These are phyloP conservation scores for Dryoscopus gambensis DNA, from an alignment of 2,113 vertebrate species.

Conservation along the genomic window DNA sequence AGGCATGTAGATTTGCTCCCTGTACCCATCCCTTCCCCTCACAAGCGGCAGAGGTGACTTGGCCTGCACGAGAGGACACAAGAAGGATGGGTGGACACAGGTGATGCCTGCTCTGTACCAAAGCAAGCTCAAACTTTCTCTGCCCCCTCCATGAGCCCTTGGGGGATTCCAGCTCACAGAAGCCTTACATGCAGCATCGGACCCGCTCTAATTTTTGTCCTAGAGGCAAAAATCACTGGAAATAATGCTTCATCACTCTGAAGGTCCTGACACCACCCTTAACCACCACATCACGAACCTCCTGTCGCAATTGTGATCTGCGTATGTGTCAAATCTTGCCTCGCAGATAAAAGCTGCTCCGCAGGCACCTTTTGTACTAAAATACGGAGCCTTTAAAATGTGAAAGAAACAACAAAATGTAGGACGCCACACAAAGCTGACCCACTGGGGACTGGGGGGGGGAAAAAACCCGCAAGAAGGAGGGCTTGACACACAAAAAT, in stretches of 20 bases:
- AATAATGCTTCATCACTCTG: constrained; percentile 40
- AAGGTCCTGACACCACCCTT: constrained; percentile 61
- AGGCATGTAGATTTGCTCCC: rapidly evolving
- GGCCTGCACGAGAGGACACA: background rate
- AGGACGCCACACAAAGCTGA: constrained; percentile 45
- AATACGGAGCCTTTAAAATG: constrained; percentile 50
- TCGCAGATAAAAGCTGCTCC: constrained; percentile 40
- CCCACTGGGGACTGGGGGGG: constrained; percentile 27
- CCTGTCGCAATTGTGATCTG: constrained; percentile 41
- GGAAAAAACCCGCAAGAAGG: background rate
- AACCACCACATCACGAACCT: constrained; percentile 42
- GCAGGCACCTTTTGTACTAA: constrained; percentile 36
- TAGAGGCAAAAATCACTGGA: constrained; percentile 42
- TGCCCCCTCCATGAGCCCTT: background rate
- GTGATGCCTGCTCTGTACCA: background rate
- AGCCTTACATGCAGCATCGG: background rate
- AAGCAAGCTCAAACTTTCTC: background rate
- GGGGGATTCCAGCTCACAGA: background rate
- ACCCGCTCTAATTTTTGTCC: constrained; percentile 45
- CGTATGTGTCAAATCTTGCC: constrained; percentile 34
- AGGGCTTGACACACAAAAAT: constrained; percentile 32
- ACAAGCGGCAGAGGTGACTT: background rate
- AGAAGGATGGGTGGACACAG: rapidly evolving
- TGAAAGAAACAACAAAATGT: constrained; percentile 61
- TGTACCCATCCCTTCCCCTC: background rate